These are phyloP conservation scores for Chaunax sp. DNA, from an alignment of 2,797 vertebrate species.

Conservation along the genomic window DNA sequence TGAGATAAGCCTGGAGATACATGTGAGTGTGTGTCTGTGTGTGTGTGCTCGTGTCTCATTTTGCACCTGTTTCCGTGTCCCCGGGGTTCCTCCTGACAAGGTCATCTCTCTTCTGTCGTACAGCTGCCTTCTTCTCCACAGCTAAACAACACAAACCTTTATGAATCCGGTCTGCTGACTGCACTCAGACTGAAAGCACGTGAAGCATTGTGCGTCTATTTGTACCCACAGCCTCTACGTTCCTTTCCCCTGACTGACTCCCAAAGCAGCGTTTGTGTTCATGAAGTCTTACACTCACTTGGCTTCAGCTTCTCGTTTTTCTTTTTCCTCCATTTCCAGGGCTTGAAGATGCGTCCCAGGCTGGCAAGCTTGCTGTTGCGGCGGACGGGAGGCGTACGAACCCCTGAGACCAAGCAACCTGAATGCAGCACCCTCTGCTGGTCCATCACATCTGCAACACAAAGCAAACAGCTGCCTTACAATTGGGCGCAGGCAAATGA, in stretches of 20 bases:
- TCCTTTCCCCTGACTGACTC: background rate
- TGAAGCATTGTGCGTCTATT: background rate
- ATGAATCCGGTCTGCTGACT: background rate
- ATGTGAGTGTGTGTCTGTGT: constrained; percentile 5
- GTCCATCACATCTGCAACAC: constrained; percentile 91
- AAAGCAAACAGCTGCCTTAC: constrained; percentile 30
- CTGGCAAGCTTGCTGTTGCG: constrained; percentile 96
- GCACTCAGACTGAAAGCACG: background rate
- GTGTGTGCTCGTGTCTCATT: constrained; percentile 1
- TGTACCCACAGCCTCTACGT: background rate
- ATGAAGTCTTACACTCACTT: constrained; percentile 75
- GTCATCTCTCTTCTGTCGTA: constrained; percentile 88
- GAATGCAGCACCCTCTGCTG: constrained; percentile 89
- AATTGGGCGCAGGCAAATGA: background rate
- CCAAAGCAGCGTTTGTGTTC: background rate
- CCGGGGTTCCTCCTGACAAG: constrained; percentile 87
- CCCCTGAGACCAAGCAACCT: constrained; percentile 92
- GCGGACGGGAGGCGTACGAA: constrained; percentile 92
- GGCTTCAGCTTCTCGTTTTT: constrained; percentile 95
- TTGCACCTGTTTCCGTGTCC: constrained; percentile 87
- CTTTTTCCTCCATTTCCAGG: constrained; percentile 99
- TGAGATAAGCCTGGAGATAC: constrained; percentile 23
- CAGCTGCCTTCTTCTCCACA: constrained; percentile 90
- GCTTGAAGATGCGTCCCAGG: constrained; percentile 97
- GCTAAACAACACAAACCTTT: constrained; percentile 74